Conservation (phyloP, 2,113 vertebrate genomes). For the Sceloporus undulatus region DNA sequence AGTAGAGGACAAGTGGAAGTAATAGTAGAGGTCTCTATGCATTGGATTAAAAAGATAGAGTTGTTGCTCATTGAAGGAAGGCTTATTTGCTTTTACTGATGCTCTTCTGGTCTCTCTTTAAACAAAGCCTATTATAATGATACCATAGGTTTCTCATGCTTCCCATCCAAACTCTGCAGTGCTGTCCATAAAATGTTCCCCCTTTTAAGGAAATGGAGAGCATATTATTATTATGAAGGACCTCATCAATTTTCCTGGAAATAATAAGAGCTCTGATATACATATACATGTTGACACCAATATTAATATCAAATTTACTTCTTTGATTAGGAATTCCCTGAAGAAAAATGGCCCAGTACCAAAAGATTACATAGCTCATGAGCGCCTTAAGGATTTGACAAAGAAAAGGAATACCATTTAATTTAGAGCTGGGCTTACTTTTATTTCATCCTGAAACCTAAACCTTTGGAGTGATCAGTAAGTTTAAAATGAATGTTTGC, state of each 20-base stretch:
- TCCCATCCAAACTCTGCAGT: background rate
- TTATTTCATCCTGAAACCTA: background rate
- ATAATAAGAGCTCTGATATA: background rate
- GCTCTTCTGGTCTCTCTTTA: background rate
- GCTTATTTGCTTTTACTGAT: background rate
- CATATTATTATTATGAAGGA: background rate
- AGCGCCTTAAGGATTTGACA: background rate
- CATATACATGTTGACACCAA: background rate
- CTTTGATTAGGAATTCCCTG: background rate
- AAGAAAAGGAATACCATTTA: background rate
- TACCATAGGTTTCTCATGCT: background rate
- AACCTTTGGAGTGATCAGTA: background rate
- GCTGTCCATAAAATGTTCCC: background rate
- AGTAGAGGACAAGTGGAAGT: no score
- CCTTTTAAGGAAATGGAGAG: background rate
- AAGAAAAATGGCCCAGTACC: background rate
- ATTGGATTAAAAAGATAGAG: background rate
- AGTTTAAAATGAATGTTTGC: background rate
- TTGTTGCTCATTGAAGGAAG: background rate
- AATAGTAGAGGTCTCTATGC: no score
- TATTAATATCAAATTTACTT: background rate
- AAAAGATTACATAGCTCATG: background rate
- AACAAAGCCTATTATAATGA: background rate
- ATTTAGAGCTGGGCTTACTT: background rate
- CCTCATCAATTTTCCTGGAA: background rate